These are phyloP conservation scores for Ciconia nigra DNA, from an alignment of 2,797 vertebrate genomes.

Conservation along the genomic window DNA sequence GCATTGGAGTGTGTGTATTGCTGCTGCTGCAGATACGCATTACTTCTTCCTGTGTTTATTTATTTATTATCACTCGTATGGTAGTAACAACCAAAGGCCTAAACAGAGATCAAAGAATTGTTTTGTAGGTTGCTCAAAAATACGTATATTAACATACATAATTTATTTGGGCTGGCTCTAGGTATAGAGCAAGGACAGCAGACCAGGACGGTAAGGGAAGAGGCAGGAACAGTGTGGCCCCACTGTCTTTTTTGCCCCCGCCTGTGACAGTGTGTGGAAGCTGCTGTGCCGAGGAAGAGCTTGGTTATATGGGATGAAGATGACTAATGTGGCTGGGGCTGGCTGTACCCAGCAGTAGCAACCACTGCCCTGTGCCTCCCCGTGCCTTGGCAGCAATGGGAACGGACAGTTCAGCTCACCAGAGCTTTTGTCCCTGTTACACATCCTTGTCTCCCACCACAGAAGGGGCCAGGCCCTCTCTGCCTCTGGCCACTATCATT, in stretches of 20 bases:
- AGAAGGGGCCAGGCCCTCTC: background rate
- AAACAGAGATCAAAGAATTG: background rate
- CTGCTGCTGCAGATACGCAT: background rate
- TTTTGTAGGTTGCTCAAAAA: background rate
- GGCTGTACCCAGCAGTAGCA: background rate
- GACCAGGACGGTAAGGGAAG: background rate
- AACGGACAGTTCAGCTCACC: background rate
- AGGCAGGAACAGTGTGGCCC: background rate
- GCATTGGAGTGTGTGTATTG: background rate
- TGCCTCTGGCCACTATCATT: background rate
- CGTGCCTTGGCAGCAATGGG: background rate
- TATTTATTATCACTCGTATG: background rate
- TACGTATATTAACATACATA: background rate
- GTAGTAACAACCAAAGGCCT: background rate
- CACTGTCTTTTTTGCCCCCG: rapidly evolving
- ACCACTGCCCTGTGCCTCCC: background rate
- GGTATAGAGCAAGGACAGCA: background rate
- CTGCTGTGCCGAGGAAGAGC: background rate
- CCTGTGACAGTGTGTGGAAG: background rate
- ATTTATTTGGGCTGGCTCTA: background rate
- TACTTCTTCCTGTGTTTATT: background rate
- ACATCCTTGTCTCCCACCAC: background rate
- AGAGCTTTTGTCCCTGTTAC: background rate
- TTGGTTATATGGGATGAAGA: background rate
- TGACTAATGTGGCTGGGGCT: background rate